Percentiles rank a stretch among this genome's conserved stretches.
These are phyloP conservation scores for Cryptomyrus ogoouensis DNA, from an alignment of 2,113 vertebrate species.

Conservation along the genomic window DNA sequence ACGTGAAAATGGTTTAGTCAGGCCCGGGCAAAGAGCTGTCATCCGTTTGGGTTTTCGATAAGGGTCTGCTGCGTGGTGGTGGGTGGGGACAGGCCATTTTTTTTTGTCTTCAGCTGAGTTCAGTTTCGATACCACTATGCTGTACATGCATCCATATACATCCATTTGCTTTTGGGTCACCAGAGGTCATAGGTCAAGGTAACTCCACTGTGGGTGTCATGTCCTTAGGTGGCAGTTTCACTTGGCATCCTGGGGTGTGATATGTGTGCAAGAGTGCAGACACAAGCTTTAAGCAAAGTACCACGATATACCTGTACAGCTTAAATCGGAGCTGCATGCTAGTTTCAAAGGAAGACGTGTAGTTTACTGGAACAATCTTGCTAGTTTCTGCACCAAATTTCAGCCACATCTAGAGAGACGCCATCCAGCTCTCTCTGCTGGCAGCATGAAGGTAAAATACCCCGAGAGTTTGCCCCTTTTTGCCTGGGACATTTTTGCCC, in stretches of 20 bases:
- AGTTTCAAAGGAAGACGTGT: neutral
- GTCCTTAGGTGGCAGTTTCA: neutral
- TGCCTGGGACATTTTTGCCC: neutral
- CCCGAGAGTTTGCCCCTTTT: neutral
- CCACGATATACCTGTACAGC: neutral
- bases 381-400: neutral
- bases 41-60: neutral
- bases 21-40: neutral
- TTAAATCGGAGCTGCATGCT: neutral
- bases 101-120: neutral
- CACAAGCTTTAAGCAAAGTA: neutral
- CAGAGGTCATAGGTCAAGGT: neutral
- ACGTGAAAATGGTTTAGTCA: conserved; percentile 19
- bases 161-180: neutral
- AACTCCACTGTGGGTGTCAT: neutral
- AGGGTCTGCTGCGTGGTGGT: neutral
- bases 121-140: neutral
- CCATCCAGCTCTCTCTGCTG: neutral
- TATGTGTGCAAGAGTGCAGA: neutral
- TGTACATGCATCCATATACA: neutral
- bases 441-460: neutral
- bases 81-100: neutral
- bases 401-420: neutral
- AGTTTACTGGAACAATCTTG: neutral
- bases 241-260: neutral